phyloP scores from a whole-genome alignment of 2,797 vertebrate genomes.

The Cryptoprocta ferox region DNA sequence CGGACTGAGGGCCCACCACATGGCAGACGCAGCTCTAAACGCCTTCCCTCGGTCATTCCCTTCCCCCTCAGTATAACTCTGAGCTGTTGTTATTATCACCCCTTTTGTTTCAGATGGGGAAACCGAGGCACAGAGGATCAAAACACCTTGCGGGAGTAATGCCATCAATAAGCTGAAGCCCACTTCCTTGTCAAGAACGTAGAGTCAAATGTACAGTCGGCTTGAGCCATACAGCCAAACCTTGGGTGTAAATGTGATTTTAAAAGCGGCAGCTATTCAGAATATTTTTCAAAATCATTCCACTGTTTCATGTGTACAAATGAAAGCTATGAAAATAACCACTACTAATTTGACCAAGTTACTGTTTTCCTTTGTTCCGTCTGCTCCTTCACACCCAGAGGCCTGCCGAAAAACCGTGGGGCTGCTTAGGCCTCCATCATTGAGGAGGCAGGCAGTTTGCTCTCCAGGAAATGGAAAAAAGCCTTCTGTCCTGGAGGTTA shows the following conservation, averaged over 20 bases:
- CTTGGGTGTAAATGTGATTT: neutral
- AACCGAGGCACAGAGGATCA: neutral
- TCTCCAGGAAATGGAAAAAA: slow-evolving; percentile 59
- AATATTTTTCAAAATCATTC: neutral
- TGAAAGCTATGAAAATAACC: slow-evolving; percentile 36
- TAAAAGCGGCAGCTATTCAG: neutral
- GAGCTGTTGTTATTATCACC: neutral
- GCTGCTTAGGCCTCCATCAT: slow-evolving; percentile 52
- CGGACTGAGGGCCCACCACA: fast-evolving
- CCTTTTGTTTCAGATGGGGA: neutral
- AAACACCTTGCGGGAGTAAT: neutral
- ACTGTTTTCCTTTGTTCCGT: slow-evolving; percentile 59
- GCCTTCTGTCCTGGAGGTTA: neutral
- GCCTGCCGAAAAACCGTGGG: slow-evolving; percentile 33
- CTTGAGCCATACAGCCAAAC: neutral
- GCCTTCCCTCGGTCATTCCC: neutral
- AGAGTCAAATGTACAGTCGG: neutral
- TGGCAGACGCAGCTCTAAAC: fast-evolving
- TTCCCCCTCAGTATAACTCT: neutral
- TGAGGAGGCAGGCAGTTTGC: slow-evolving; percentile 57
- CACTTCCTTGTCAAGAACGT: fast-evolving
- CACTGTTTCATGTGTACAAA: neutral
- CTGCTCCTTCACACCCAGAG: neutral
- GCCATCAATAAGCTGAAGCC: neutral
- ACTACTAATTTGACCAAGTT: slow-evolving; percentile 55